These are phyloP conservation scores for Polymixis lichenea DNA, from an alignment of 2,888 invertebrate species.

Conservation along the genomic window DNA sequence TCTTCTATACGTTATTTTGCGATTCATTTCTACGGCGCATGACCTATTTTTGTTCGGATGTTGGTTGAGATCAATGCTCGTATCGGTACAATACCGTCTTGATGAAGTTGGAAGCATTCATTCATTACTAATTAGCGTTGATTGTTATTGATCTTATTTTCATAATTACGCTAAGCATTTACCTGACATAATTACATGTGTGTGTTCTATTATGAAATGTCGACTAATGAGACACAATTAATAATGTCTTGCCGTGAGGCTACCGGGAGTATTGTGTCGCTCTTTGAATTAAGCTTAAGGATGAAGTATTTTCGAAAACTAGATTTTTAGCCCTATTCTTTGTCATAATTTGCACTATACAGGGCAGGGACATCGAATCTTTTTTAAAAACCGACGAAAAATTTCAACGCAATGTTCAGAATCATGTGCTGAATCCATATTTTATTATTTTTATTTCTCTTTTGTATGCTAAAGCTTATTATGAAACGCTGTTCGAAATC, in stretches of 20 bases:
- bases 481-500: not conserved
- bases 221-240: constrained; percentile 11
- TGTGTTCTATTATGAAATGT: not conserved
- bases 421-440: too few relatives aligned
- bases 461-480: not conserved
- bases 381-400: too few relatives aligned
- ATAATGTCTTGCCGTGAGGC: not conserved
- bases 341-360: not conserved
- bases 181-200: not conserved
- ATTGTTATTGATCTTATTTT: constrained; percentile 8
- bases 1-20: not conserved
- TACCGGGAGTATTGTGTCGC: too few relatives aligned
- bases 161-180: not conserved
- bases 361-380: too few relatives aligned
- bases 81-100: constrained; percentile 30
- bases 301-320: not conserved
- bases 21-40: constrained; percentile 37
- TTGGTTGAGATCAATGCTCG: constrained; percentile 40
- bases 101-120: constrained; percentile 33
- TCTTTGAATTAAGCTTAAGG: not conserved
- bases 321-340: not conserved
- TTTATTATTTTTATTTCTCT: not conserved
- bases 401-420: too few relatives aligned
- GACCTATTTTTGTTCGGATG: constrained; percentile 43
- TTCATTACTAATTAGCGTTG: constrained; percentile 28